phyloP scores from a whole-genome alignment of 2,888 invertebrate species.

The Hydrotaea diabolus region DNA sequence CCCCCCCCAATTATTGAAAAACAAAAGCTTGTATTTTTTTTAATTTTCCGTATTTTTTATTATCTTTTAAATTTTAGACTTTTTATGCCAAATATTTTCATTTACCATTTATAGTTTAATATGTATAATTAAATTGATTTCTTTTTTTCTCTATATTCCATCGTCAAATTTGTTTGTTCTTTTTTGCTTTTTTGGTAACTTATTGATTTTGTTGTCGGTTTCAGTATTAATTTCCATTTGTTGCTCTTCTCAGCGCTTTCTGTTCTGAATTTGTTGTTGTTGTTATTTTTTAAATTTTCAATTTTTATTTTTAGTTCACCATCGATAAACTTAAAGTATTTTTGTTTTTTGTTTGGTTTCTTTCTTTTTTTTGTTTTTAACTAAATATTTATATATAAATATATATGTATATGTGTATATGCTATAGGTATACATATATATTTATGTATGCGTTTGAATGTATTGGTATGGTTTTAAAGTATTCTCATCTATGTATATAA shows the following conservation, averaged over 20 bases:
- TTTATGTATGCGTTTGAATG: conserved; percentile 41
- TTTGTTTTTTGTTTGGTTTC: conserved; percentile 41
- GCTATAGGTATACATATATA: conserved; percentile 47
- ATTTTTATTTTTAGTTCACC: conserved; percentile 2
- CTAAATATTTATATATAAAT: conserved; percentile 30
- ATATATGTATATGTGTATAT: conserved; percentile 23
- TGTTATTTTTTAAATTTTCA: not conserved
- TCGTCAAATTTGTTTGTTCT: conserved; percentile 27
- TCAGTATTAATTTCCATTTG: conserved; percentile 64
- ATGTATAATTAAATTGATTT: conserved; percentile 64
- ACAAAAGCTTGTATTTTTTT: too few relatives aligned
- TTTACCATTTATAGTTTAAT: conserved; percentile 68
- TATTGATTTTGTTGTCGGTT: conserved; percentile 42
- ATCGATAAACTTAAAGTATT: conserved; percentile 26
- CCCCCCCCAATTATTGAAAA: too few relatives aligned
- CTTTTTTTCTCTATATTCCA: conserved; percentile 52
- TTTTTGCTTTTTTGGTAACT: conserved; percentile 51
- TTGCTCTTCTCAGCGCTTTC: conserved; percentile 58
- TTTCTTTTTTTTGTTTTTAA: conserved; percentile 44
- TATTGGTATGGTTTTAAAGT: conserved; percentile 39
- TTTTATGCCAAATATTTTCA: conserved; percentile 66
- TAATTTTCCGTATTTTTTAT: conserved; percentile 60
- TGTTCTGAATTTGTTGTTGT: conserved; percentile 63
- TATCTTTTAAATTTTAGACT: conserved; percentile 62
- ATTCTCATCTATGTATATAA: conserved; percentile 51